phyloP scores from a whole-genome alignment of 92 coral and sea anemone genomes.

The Zoanthus sociatus region DNA sequence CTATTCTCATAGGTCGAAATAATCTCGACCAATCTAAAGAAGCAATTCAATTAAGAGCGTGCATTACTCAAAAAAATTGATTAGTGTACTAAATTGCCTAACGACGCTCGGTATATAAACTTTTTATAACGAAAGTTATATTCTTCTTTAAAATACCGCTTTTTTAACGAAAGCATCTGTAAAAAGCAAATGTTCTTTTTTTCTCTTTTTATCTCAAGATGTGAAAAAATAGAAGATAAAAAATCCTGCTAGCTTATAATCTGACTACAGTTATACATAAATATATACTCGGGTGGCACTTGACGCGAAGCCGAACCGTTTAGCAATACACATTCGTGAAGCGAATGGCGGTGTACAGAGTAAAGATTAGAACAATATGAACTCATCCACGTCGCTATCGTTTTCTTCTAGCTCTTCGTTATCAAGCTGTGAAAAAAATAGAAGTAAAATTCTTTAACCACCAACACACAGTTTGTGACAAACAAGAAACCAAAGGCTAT shows the following conservation, averaged over 20 bases:
- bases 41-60: too few relatives aligned
- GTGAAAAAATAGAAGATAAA: not conserved
- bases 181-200: not conserved
- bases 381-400: slow-evolving; percentile 92
- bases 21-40: too few relatives aligned
- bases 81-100: too few relatives aligned
- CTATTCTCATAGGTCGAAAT: too few relatives aligned
- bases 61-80: too few relatives aligned
- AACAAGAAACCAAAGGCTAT: too few relatives aligned
- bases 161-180: not conserved
- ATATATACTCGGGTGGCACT: not conserved
- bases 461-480: not conserved
- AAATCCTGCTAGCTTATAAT: not conserved
- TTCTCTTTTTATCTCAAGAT: not conserved
- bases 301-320: not conserved
- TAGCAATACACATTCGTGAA: not conserved
- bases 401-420: slow-evolving; percentile 85
- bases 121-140: not conserved
- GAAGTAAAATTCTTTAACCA: not conserved
- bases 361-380: slow-evolving; percentile 44
- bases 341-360: not conserved
- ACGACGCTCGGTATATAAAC: too few relatives aligned
- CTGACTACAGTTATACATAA: not conserved
- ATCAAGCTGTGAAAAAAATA: slow-evolving; percentile 78
- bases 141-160: not conserved